Percentiles rank a stretch among this genome's conserved stretches.
Conservation (phyloP, 2,888 invertebrate species). For the Ryuthela nishihirai region DNA sequence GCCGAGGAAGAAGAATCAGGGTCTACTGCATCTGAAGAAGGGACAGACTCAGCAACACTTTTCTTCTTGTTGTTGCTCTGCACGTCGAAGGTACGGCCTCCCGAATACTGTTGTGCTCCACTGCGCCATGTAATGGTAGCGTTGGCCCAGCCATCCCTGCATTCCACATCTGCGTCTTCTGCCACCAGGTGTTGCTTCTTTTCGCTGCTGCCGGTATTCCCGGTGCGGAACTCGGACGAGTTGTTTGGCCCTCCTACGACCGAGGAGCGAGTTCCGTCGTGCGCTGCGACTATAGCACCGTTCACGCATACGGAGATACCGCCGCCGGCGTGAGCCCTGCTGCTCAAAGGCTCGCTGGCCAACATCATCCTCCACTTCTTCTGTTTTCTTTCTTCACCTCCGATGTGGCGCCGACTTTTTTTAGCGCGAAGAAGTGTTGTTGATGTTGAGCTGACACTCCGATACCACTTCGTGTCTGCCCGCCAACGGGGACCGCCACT, state of each 20-base stretch:
- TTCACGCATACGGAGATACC: conserved; percentile 33
- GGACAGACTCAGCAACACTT: not conserved
- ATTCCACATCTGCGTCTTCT: too few relatives aligned
- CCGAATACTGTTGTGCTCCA: conserved; percentile 18
- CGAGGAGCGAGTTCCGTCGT: too few relatives aligned
- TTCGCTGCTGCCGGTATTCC: conserved; percentile 6
- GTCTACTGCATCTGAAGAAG: conserved; percentile 16
- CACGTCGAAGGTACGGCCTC: conserved; percentile 2
- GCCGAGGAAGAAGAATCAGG: not conserved
- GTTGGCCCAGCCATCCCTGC: conserved; percentile 26
- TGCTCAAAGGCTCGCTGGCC: conserved; percentile 29
- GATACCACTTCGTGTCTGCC: too few relatives aligned
- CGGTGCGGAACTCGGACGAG: conserved; percentile 14
- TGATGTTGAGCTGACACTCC: too few relatives aligned
- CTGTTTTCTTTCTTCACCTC: too few relatives aligned
- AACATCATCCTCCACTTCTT: too few relatives aligned
- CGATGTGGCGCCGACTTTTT: too few relatives aligned
- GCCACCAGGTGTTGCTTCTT: conserved; percentile 4
- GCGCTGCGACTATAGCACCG: conserved; percentile 17
- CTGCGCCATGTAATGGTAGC: conserved; percentile 37
- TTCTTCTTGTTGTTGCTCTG: not conserved
- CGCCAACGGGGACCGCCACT: conserved; percentile 1
- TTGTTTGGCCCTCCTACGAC: not conserved
- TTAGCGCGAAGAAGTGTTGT: too few relatives aligned
- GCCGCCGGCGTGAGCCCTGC: conserved; percentile 20